Evolutionary conservation across 2,113 vertebrate species (phyloP), one percentile per base, ranked within the genome.

Genomic region (Lanius collurio): DNA sequence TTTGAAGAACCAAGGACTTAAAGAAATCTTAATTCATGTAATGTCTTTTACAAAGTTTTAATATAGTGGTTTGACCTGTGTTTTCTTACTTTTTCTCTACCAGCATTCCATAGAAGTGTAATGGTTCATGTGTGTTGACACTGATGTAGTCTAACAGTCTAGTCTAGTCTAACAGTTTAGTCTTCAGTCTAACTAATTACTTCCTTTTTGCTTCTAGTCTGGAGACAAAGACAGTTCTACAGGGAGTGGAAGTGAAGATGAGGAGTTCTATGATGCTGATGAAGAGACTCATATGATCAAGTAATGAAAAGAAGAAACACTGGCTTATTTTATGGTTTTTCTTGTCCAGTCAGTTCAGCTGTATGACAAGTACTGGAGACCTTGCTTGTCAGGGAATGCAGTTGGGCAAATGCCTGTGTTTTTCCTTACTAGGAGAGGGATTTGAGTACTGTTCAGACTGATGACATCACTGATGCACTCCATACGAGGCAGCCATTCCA

Each of bases 271-370:
- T 33, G 98, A 98, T 65, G 98, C 97, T 2, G 69, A 98, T 68
- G 98, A 98, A 96, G 98, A 98, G 87, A 98, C 98, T 23, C 97
- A 98, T 41, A 98, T 98, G 98, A 98, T 98, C 86, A 98, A 98
- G 84, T 98, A 97, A 97, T 35, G 62, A 55, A 59, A 64, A 85
- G 95, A 96, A 87, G 88, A 80, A 82, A 47, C 16, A 4, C 47
- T 74, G 44, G 41, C 60, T 31, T 77, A 9, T 55, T 86, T 64
- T 65, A 81, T 87, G 67, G 50, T 53, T 92, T 31, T 70, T 76
- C 73, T 80, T 92, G 83, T 81, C 47, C 53, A 77, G 59, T 88
- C 77, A 77, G 13, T 65, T 41, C 57, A 76, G 17, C 74, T 73
- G 27, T 71, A 69, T 67, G 77, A 90, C 1, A 2, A 87, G 47